Evolutionary conservation across 2,888 invertebrate species (phyloP), one percentile per base, ranked within the genome.

Genomic region (Yponomeuta plumbellus): DNA sequence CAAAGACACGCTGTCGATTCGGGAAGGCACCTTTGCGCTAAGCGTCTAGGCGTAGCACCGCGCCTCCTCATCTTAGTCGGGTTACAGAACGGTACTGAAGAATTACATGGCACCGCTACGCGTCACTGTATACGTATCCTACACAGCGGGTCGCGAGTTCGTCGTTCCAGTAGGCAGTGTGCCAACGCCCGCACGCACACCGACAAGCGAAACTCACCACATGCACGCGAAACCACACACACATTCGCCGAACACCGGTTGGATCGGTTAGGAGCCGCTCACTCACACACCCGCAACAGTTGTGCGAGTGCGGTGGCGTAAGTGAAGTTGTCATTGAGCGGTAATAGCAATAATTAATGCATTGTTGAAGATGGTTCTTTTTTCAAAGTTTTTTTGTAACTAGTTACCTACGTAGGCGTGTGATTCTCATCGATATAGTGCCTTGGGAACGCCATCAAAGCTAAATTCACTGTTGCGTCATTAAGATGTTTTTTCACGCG

Each of bases 101-200:
- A 76, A 69, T 72, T 68, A 68, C 64, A 66, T 52, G 52, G 56
- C 65, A 20, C 39, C 56, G 52, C 64, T 71, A 78, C 74, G 81
- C 85, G 85, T 84, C 85, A 84, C 72, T 76, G 81, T 76, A 76
- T 82, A 78, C 77, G 80, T 76, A 76, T 77, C 17, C 44, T 44
- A 75, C 74, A 75, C 74, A 79, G 83, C 22, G 20, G 34, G 84
- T 83, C 78, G 44, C 65, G 80, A 86, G 91, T 86, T 89, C 90
- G 83, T 89, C 85, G 91, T 84, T 83, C 90, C 71, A 91, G 79
- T 91, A 84, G 91, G 91, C 91, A 91, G 80, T 91, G 78, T 89
- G 91, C 91, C 91, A 91, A 90, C 57, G 58, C 23, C 20, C 86
- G 79, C 74, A 26, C 86, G 79, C 74, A 73, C 79, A 79, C 84